Evolutionary conservation across 2,888 invertebrate genomes (phyloP), one percentile per base, ranked within the genome.

Genomic region (Cylindroiulus punctatus): DNA sequence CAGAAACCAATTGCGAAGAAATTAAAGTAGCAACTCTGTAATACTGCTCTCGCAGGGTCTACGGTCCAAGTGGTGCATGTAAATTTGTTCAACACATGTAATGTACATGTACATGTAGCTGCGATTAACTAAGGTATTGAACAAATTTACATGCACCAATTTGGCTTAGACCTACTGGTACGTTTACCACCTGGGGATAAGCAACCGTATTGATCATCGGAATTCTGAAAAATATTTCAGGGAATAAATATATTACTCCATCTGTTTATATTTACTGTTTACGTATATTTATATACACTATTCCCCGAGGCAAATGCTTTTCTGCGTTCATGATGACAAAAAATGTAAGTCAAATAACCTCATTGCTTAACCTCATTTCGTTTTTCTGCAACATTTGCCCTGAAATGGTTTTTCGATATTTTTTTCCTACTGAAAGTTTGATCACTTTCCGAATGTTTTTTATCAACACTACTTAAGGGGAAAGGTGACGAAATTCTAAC

Each of bases 301-400:
- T 30, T 76, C 30, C 14, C 76, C 14, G 12, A 26, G 76, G 14
- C 76, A 76, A 30, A 30, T 76, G 65, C 76, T 76, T 30, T 76
- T 30, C 30, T 76, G 76, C 3, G 76, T 30, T 26, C 14, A 76
- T 14, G 30, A 30, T 76, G 76, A 76, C 76, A 76, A 76, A 76
- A n/a, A 76, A 76, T 76, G 76, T 12, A 1, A 30, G 76, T 2
- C 76, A 76, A 26, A 76, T 76, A 76, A 76, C 76, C 76, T 76
- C 76, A 76, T 30, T 76, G 76, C 76, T 76, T 76, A 76, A 76
- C 76, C 76, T 76, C 76, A 76, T 76, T 76, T 76, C 12, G 14
- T 4, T 76, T 76, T 76, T 76, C 76, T 76, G 30, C 76, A 76
- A 76, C 76, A 76, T 76, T 76, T 76, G 76, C 76, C 76, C 76